Base-by-base conservation (phyloP, 2,113 vertebrate species). In the Xiphorhynchus elegans region DNA sequence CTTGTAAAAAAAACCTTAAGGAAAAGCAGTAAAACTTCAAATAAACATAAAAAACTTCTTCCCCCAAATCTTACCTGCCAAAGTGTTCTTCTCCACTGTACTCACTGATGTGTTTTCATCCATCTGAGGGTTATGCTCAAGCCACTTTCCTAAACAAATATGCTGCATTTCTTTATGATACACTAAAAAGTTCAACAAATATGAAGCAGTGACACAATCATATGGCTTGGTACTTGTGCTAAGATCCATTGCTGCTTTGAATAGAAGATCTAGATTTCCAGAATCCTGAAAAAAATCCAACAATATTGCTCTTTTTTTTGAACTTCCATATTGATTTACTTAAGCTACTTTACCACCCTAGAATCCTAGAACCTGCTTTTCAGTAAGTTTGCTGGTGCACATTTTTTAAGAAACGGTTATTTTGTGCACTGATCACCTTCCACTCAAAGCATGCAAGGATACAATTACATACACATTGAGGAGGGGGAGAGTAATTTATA, bases 141-240 rank as follows among this genome's bases (percentile, higher is more conserved):
- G 31, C 66, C 96, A 96, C 33, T 97, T 80, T 49, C 96, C 95
- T 52, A 97, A 94, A 90, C 91, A 98, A 87, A 81, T 83, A 13
- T 44, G 85, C 25, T 94, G 97, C 50, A 99, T 95, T 56, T 70
- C 96, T 24, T 98, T 90, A 85, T 98, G 98, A 82, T 98, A 97
- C n/a, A 99, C 96, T 70, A 99, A 97, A 39, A 99, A 98, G 90
- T 98, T 98, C 75, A 99, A 96, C 79, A 99, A 96, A 97, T 99
- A 98, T 2, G 99, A 98, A 46, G 99, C 99, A 28, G 99, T 99
- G 11, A 99, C 98, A 52, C 99, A 99, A 95, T 99, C 99, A 0
- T 99, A 99, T 0, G 99, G 99, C 82, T 99, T 99, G 33, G 98
- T 99, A 97, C 99, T 99, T 55, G 98, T 99, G 95, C 99, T 99